phyloP scores from a whole-genome alignment of 2,113 vertebrate species.

The Pelodiscus sinensis region DNA sequence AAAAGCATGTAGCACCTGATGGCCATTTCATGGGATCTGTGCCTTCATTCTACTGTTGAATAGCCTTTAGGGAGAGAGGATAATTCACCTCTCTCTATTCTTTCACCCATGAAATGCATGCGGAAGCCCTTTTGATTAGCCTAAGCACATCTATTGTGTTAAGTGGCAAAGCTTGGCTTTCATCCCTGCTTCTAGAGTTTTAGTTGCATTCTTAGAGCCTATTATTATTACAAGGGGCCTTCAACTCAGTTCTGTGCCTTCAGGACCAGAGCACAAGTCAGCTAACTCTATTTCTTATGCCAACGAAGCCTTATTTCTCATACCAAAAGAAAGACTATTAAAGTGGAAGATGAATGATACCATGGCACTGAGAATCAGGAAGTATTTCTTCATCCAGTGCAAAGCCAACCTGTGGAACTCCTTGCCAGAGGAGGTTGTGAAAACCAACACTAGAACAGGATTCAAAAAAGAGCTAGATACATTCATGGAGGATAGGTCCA shows the following conservation, averaged over 20 bases:
- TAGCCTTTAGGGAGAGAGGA: not conserved
- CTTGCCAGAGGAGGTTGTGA: too few species aligned
- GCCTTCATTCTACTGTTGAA: not conserved
- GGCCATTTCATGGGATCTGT: not conserved
- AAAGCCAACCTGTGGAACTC: too few species aligned
- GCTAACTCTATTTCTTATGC: not conserved
- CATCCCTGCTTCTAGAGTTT: not conserved
- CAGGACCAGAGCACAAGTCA: not conserved
- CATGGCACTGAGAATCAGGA: slow-evolving; percentile 22
- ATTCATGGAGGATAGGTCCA: too few species aligned
- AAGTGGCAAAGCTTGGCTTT: not conserved
- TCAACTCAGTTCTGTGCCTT: not conserved
- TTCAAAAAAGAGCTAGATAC: too few species aligned
- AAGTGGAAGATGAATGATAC: slow-evolving; percentile 35
- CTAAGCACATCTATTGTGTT: not conserved
- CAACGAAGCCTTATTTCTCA: not conserved
- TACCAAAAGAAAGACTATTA: not conserved
- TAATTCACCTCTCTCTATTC: not conserved
- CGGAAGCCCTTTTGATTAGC: not conserved
- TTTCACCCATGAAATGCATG: not conserved
- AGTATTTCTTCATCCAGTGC: too few species aligned
- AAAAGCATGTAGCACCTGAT: not conserved
- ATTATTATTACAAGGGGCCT: not conserved
- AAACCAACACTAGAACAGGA: too few species aligned
- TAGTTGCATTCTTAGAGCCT: not conserved